Conservation (phyloP, 1,140 invertebrate species). For the Leptinotarsa undecemlineata region DNA sequence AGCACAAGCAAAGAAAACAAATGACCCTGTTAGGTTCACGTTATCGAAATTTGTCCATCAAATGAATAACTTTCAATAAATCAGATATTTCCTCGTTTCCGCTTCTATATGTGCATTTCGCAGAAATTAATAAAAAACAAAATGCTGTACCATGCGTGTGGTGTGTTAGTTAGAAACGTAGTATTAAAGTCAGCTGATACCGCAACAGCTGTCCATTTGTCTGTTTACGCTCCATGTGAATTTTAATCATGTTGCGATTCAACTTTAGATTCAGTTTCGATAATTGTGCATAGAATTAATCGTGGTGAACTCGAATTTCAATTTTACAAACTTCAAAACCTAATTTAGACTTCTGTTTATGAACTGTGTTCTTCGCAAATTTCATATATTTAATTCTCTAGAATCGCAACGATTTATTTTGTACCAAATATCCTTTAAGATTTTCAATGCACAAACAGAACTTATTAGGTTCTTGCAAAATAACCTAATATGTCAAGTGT, state of each 20-base stretch:
- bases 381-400: background rate
- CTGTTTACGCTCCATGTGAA: background rate
- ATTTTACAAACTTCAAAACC: background rate
- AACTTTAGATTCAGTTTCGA: background rate
- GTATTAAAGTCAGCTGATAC: background rate
- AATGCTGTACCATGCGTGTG: background rate
- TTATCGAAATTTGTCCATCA: no score
- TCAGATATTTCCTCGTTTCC: no score
- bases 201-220: slow-evolving; percentile 1
- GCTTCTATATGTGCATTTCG: no score
- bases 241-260: background rate
- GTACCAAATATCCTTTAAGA: no score
- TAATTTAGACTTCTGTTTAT: background rate
- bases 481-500: no score
- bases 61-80: no score
- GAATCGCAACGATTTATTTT: background rate
- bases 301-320: background rate
- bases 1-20: no score
- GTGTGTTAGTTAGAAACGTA: background rate
- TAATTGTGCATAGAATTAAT: background rate
- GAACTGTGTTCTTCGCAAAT: background rate
- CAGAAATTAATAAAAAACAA: no score
- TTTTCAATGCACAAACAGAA: no score
- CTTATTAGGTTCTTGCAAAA: no score
- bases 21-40: no score